A percentile compares a stretch with the other conserved stretches of the same genome.
Evolutionary conservation across 2,797 vertebrate species (phyloP).

Genomic region (Echeneis naucrates): DNA sequence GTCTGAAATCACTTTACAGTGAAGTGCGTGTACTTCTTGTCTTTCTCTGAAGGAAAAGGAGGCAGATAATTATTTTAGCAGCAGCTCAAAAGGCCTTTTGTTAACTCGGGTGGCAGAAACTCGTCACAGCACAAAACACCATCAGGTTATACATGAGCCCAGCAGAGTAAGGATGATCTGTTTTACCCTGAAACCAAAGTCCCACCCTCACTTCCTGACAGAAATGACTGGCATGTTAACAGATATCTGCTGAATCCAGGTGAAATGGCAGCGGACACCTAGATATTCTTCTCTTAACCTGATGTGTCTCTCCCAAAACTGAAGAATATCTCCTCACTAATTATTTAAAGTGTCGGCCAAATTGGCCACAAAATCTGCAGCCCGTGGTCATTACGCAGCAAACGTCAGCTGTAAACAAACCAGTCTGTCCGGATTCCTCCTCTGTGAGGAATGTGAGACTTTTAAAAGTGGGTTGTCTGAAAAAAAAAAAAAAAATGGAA

Average conservation of each 20-base stretch:
- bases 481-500: background rate
- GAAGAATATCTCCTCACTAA: background rate
- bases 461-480: conserved; percentile 14
- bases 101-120: background rate
- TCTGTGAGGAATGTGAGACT: conserved; percentile 21
- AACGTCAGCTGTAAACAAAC: conserved; percentile 43
- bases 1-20: background rate
- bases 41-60: background rate
- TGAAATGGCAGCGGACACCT: background rate
- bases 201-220: background rate
- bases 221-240: background rate
- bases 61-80: background rate
- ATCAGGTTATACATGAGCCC: background rate
- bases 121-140: background rate
- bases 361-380: background rate
- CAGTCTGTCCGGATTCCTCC: conserved; percentile 50
- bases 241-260: background rate
- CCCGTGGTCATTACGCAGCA: background rate
- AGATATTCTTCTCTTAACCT: background rate
- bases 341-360: background rate
- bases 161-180: too few species aligned
- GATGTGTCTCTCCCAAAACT: too few species aligned
- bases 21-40: background rate
- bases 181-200: conserved; percentile 13
- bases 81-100: conserved; percentile 17